Conservation (phyloP, 2,888 invertebrate genomes). For the Agonum fuliginosum region DNA sequence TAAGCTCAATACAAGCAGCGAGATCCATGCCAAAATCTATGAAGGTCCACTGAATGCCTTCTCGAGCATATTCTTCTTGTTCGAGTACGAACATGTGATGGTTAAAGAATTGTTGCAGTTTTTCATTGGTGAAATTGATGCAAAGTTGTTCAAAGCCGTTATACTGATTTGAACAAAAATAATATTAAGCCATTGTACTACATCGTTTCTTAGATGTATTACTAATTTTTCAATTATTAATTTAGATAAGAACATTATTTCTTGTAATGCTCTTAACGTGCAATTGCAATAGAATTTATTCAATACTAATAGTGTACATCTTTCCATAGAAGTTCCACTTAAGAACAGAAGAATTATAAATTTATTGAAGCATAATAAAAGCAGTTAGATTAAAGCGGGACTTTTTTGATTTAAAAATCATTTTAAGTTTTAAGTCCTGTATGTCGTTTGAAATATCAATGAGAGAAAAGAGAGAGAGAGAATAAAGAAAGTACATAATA, state of each 20-base stretch:
- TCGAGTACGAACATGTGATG: constrained; percentile 99
- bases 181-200: neutral
- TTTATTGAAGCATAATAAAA: constrained; percentile 5
- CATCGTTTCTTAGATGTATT: constrained; percentile 22
- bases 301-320: no score
- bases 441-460: neutral
- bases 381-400: neutral
- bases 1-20: constrained; percentile 98
- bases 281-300: no score
- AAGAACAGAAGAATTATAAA: constrained; percentile 3
- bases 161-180: constrained; percentile 77
- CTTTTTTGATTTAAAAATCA: constrained; percentile 34
- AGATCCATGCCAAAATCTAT: constrained; percentile 99
- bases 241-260: no score
- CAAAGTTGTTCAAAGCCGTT: constrained; percentile 99
- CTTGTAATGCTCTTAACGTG: no score
- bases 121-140: constrained; percentile 99
- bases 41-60: constrained; percentile 98
- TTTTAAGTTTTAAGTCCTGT: constrained; percentile 6
- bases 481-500: neutral
- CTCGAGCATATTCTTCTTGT: constrained; percentile 98
- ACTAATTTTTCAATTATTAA: no score
- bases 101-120: constrained; percentile 99
- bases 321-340: neutral
- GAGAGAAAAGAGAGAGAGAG: constrained; percentile 15